These are phyloP conservation scores for Neomonachus schauinslandi DNA, from an alignment of 2,113 vertebrate species.

Conservation along the genomic window DNA sequence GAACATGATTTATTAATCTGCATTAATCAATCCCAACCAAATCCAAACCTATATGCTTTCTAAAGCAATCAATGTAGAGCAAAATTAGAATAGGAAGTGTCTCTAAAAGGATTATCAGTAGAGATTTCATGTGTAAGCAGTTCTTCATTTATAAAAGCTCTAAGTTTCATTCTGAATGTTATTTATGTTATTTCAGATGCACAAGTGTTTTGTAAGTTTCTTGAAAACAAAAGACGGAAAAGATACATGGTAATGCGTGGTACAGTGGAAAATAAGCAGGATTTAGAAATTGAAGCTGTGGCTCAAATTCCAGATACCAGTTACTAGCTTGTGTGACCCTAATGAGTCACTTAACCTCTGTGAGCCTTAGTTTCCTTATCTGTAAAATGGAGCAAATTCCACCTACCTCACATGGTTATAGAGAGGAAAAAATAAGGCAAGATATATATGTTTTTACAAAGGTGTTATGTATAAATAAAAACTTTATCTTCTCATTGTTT, in stretches of 20 bases:
- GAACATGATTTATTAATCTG: not conserved
- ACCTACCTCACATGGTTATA: not conserved
- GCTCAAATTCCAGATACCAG: not conserved
- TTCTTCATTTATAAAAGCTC: not conserved
- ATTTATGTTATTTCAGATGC: not conserved
- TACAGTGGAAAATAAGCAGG: not conserved
- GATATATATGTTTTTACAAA: not conserved
- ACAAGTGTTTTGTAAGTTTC: not conserved
- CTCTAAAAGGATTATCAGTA: not conserved
- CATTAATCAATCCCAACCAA: not conserved
- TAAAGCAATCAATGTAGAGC: not conserved
- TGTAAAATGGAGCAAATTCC: not conserved
- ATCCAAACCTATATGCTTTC: not conserved
- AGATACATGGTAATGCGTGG: not conserved
- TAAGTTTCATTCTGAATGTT: conserved; percentile 1
- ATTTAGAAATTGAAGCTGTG: not conserved
- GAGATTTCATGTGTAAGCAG: not conserved
- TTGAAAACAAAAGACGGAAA: conserved; percentile 2
- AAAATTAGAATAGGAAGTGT: not conserved
- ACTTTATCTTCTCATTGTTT: conserved; percentile 6
- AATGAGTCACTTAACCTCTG: not conserved
- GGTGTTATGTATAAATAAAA: not conserved
- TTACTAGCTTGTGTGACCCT: not conserved
- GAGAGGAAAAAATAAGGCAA: not conserved
- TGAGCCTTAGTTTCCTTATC: not conserved